These are phyloP conservation scores for Notodonta dromedarius DNA, from an alignment of 2,888 invertebrate species.

Conservation along the genomic window DNA sequence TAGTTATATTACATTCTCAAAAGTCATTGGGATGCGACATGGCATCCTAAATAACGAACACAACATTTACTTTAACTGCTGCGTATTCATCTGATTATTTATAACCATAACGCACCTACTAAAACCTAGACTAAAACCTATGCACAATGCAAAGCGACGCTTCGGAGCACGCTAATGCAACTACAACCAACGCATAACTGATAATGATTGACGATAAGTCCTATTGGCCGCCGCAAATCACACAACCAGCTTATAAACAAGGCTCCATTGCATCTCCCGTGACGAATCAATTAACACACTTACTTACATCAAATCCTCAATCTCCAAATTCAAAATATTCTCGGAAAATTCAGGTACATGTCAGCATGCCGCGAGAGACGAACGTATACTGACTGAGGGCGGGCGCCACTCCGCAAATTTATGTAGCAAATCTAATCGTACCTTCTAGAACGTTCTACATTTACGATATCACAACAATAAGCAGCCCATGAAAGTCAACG, in stretches of 20 bases:
- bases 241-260: neutral
- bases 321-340: neutral
- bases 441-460: conserved; percentile 41
- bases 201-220: neutral
- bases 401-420: conserved; percentile 15
- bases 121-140: neutral
- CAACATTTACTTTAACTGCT: too few species aligned
- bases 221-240: neutral
- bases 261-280: neutral
- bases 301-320: conserved; percentile 4
- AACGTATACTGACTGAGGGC: conserved; percentile 40
- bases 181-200: neutral
- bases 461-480: conserved; percentile 43
- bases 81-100: neutral
- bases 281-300: neutral
- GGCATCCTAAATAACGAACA: too few species aligned
- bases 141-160: neutral
- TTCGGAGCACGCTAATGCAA: neutral
- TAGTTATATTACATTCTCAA: too few species aligned
- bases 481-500: conserved; percentile 42
- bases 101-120: neutral
- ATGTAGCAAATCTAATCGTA: conserved; percentile 24
- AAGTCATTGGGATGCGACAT: too few species aligned
- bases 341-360: conserved; percentile 8
- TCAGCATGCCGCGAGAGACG: conserved; percentile 22